Base-by-base conservation (phyloP, 1,140 invertebrate genomes). In the Caerostris darwini region DNA sequence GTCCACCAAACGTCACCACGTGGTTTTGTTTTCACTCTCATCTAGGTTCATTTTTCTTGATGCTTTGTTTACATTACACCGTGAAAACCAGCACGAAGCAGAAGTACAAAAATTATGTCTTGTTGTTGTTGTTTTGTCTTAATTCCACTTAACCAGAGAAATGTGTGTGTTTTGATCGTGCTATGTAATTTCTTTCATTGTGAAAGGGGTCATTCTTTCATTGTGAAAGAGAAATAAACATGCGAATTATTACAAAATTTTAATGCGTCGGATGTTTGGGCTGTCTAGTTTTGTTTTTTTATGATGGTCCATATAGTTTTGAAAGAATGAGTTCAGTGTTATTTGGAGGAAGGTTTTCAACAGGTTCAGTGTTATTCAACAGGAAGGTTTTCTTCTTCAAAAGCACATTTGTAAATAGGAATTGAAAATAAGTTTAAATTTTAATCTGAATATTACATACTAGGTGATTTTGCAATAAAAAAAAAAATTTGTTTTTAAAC, bases 21-120 rank as follows among this genome's bases (percentile, higher is more conserved):
- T 85, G 14, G 19, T 56, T 85, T 85, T 85, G 82, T 58, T 58
- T 85, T 85, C 14, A 85, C n/a, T 85, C 56, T 57, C 56, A 57
- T 34, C 34, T 34, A 56, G 53, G 14, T 54, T 34, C 82, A 57
- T 58, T 14, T 58, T 58, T 56, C 57, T 85, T 85, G n/a, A 57
- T 85, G 57, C n/a, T 85, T 85, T 85, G 82, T 85, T 85, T 85
- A 85, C 82, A 85, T 85, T 54, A 14, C 34, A 12, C 19, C 12
- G 71, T 50, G 53, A 77, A 77, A 50, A 77, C 53, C 71, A 10
- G 71, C 12, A 8, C 19, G 19, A 7, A 7, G 7, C 3, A n/a
- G 17, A 50, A 50, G 34, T 8, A 34, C 34, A 77, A 77, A 50
- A 64, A 64, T 12, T 64, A 77, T 34, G 34, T 34, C 10, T 50